Percentiles rank a stretch among this genome's conserved stretches.
Conservation (phyloP, 2,888 invertebrate species). For the Invenusta paracnida region DNA sequence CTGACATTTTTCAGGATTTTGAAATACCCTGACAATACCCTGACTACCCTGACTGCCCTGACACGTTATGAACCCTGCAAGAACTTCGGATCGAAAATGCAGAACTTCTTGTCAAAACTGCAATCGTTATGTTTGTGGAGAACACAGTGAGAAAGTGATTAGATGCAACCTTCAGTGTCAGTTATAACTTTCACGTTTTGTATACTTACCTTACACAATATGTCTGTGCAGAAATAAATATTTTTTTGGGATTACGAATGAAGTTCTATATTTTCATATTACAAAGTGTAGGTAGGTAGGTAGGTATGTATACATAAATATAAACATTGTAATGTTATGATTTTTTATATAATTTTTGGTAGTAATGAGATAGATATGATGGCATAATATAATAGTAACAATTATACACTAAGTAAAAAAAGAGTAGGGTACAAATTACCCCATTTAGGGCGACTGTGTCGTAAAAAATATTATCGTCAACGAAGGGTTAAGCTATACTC, state of each 20-base stretch:
- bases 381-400: neutral
- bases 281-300: neutral
- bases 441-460: neutral
- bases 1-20: too few species aligned
- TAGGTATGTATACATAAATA: neutral
- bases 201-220: slow-evolving; percentile 10
- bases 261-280: neutral
- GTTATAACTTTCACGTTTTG: slow-evolving; percentile 29
- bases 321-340: neutral
- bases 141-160: neutral
- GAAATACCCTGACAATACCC: too few species aligned
- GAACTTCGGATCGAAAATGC: neutral
- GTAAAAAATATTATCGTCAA: neutral
- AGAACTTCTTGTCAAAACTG: neutral
- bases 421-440: neutral
- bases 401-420: neutral
- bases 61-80: too few species aligned
- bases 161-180: slow-evolving; percentile 7
- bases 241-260: neutral
- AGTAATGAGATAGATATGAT: neutral
- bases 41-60: too few species aligned
- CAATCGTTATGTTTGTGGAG: neutral
- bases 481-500: too few species aligned
- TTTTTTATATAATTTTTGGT: neutral
- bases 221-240: neutral